phyloP scores from a whole-genome alignment of 1,140 invertebrate species.

The Pantala flavescens region DNA sequence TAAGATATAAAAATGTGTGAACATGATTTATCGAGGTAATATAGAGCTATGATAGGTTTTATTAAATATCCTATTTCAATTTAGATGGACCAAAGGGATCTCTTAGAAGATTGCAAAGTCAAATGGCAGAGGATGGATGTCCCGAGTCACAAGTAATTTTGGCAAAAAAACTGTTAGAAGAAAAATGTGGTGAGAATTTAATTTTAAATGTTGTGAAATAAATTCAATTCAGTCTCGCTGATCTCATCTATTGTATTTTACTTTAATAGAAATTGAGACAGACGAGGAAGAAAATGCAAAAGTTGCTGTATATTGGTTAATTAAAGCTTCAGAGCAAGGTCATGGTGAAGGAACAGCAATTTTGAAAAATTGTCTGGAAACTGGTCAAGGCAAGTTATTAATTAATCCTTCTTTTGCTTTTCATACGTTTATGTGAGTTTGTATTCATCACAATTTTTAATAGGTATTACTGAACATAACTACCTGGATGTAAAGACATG shows the following conservation, averaged over 20 bases:
- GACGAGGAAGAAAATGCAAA: conserved; percentile 52
- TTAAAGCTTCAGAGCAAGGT: conserved; percentile 79
- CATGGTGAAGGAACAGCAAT: conserved; percentile 73
- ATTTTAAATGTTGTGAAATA: conserved; percentile 14
- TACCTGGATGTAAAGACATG: conserved; percentile 72
- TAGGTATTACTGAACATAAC: conserved; percentile 68
- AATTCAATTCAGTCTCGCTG: background rate
- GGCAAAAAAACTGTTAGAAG: conserved; percentile 60
- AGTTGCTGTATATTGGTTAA: conserved; percentile 74
- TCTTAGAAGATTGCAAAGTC: conserved; percentile 52
- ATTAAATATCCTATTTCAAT: background rate
- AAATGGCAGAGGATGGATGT: conserved; percentile 68
- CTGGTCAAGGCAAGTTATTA: conserved; percentile 44
- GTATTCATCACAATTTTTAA: background rate
- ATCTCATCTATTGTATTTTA: conserved; percentile 10
- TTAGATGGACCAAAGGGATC: conserved; percentile 55
- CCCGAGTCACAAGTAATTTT: conserved; percentile 68
- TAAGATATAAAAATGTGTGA: conserved; percentile 29
- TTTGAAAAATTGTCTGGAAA: conserved; percentile 63
- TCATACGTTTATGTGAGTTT: conserved; percentile 5
- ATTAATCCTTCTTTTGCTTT: background rate
- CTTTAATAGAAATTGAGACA: conserved; percentile 37
- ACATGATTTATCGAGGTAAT: conserved; percentile 5
- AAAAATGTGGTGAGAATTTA: conserved; percentile 46
- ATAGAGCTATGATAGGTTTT: conserved; percentile 24